Evolutionary conservation across 1,140 invertebrate species (phyloP).

Genomic region (Leptopilina clavipes): DNA sequence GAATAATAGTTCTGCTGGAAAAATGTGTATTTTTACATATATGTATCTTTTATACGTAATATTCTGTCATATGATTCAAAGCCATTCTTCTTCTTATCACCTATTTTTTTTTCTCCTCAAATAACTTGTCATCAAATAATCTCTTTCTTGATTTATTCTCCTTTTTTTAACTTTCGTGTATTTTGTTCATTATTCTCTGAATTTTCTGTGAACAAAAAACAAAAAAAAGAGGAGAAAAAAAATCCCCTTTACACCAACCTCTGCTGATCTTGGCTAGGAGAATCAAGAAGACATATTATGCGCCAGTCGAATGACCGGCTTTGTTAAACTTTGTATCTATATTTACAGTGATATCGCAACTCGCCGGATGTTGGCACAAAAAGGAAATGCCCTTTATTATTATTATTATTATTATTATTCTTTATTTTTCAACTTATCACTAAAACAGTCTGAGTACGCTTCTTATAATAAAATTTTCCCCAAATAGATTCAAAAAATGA

Average conservation of each 20-base stretch:
- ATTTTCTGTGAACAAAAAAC: neutral
- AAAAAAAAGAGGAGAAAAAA: neutral
- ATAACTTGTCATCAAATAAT: slow-evolving; percentile 24
- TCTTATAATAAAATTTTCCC: too few species aligned
- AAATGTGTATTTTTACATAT: neutral
- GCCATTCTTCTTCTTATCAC: slow-evolving; percentile 6
- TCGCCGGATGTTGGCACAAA: slow-evolving; percentile 14
- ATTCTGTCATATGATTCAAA: neutral
- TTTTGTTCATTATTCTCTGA: slow-evolving; percentile 13
- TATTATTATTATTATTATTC: neutral
- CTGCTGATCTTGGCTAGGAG: neutral
- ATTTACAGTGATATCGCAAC: slow-evolving; percentile 31
- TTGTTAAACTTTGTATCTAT: slow-evolving; percentile 24
- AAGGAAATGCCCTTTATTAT: slow-evolving; percentile 9
- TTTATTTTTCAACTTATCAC: too few species aligned
- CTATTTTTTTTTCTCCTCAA: slow-evolving; percentile 1
- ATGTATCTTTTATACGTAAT: slow-evolving; percentile 1
- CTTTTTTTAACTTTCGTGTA: slow-evolving; percentile 5
- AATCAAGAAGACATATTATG: slow-evolving; percentile 25
- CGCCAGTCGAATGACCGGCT: slow-evolving; percentile 25
- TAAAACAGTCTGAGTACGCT: neutral
- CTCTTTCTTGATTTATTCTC: slow-evolving; percentile 7
- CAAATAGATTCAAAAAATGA: too few species aligned
- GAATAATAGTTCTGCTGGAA: neutral
- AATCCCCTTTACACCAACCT: neutral